A percentile compares a stretch with the other conserved stretches of the same genome.
Conservation (phyloP, 2,888 invertebrate genomes). For the Seira ritae region DNA sequence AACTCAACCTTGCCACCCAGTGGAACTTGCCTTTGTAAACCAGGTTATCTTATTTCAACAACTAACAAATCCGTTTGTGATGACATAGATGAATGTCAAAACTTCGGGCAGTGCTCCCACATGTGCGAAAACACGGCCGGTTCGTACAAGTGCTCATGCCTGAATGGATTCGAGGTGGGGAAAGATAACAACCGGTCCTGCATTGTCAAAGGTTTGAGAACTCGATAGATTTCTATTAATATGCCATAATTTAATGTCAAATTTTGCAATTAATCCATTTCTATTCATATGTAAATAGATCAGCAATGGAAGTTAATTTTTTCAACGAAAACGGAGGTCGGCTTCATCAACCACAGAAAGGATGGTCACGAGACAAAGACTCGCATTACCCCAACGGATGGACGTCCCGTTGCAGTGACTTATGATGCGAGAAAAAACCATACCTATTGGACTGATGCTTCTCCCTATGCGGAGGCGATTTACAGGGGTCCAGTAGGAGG, state of each 20-base stretch:
- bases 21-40: constrained; percentile 88
- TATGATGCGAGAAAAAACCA: constrained; percentile 80
- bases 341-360: not conserved
- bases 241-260: not conserved
- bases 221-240: not conserved
- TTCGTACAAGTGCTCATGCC: constrained; percentile 60
- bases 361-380: constrained; percentile 23
- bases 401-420: constrained; percentile 82
- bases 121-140: constrained; percentile 62
- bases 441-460: constrained; percentile 88
- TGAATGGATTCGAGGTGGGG: constrained; percentile 56
- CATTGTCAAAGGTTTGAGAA: constrained; percentile 45
- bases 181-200: constrained; percentile 55
- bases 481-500: constrained; percentile 80
- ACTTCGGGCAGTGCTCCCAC: constrained; percentile 71
- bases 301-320: constrained; percentile 48
- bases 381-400: constrained; percentile 75
- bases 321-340: constrained; percentile 40
- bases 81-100: constrained; percentile 67
- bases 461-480: constrained; percentile 84
- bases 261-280: too few species aligned
- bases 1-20: constrained; percentile 7
- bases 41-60: constrained; percentile 89
- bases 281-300: too few species aligned
- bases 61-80: constrained; percentile 87